Conservation (phyloP, 1,140 invertebrate genomes). For the Whitmania pigra region DNA sequence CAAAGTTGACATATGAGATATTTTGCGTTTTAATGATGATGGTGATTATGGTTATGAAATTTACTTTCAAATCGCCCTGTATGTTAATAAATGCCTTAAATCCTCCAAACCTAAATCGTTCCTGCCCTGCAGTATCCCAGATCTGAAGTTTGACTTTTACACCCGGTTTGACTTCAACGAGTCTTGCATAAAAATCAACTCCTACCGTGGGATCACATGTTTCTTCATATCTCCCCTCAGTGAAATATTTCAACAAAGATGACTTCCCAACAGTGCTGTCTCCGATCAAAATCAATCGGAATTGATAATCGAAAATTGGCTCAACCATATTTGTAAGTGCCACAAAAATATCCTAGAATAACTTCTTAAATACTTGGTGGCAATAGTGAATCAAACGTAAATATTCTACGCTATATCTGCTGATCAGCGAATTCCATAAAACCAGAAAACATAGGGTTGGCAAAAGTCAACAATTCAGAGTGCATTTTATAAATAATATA, state of each 20-base stretch:
- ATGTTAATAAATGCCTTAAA: neutral
- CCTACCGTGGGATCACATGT: constrained; percentile 92
- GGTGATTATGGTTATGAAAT: too few relatives aligned
- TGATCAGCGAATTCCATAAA: too few relatives aligned
- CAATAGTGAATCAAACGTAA: too few relatives aligned
- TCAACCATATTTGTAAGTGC: constrained; percentile 48
- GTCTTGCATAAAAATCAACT: constrained; percentile 89
- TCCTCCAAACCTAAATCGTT: constrained; percentile 64
- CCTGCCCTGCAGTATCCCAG: constrained; percentile 97
- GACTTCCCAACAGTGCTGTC: constrained; percentile 93
- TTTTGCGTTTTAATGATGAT: too few relatives aligned
- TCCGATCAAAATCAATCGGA: constrained; percentile 85
- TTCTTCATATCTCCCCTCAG: constrained; percentile 93
- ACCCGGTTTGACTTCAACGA: constrained; percentile 78
- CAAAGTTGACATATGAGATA: too few relatives aligned
- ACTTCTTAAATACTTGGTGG: too few relatives aligned
- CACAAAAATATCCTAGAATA: too few relatives aligned
- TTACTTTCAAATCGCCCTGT: too few relatives aligned
- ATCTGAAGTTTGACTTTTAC: constrained; percentile 91
- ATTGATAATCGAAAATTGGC: constrained; percentile 96
- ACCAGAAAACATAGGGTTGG: too few relatives aligned
- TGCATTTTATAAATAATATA: too few relatives aligned
- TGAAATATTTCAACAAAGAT: constrained; percentile 85
- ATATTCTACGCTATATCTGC: too few relatives aligned
- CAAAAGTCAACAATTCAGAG: too few relatives aligned